phyloP scores from a whole-genome alignment of 1,140 invertebrate species.

The Adoxophyes honmai region DNA sequence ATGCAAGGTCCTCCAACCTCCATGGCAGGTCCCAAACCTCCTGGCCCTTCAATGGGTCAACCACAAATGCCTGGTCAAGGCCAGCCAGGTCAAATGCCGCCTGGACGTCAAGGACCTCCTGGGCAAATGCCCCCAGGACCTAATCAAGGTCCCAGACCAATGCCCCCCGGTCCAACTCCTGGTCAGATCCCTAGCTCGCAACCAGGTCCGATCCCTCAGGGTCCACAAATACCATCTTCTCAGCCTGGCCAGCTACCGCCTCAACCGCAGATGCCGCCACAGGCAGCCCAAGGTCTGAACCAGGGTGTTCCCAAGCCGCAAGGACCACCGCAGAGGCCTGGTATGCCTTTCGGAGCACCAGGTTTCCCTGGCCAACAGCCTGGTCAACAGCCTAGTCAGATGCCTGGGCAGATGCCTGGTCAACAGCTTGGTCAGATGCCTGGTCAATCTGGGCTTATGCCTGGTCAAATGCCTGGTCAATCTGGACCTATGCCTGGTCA shows the following conservation, averaged over 20 bases:
- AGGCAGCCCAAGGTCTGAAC: too few relatives aligned
- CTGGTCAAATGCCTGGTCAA: constrained; percentile 28
- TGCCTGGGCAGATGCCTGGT: constrained; percentile 28
- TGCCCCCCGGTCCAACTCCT: not conserved
- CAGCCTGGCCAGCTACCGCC: constrained; percentile 13
- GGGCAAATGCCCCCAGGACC: constrained; percentile 16
- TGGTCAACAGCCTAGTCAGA: constrained; percentile 19
- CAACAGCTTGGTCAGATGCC: constrained; percentile 31
- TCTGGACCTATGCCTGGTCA: constrained; percentile 25
- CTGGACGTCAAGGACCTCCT: constrained; percentile 19
- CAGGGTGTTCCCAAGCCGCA: constrained; percentile 7
- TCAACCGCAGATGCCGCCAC: constrained; percentile 40
- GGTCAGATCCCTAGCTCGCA: constrained; percentile 18
- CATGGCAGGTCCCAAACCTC: too few relatives aligned
- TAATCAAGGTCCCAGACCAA: not conserved
- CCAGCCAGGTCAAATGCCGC: constrained; percentile 5
- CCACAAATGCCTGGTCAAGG: not conserved
- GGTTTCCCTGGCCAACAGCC: constrained; percentile 13
- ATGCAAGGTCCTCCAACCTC: not conserved
- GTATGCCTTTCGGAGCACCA: not conserved
- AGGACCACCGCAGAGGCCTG: constrained; percentile 5
- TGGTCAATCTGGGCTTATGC: constrained; percentile 25
- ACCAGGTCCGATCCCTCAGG: constrained; percentile 28
- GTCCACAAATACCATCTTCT: constrained; percentile 2
- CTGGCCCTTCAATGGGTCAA: not conserved